These are phyloP conservation scores for Mirounga angustirostris DNA, from an alignment of 2,113 vertebrate genomes.

Conservation along the genomic window DNA sequence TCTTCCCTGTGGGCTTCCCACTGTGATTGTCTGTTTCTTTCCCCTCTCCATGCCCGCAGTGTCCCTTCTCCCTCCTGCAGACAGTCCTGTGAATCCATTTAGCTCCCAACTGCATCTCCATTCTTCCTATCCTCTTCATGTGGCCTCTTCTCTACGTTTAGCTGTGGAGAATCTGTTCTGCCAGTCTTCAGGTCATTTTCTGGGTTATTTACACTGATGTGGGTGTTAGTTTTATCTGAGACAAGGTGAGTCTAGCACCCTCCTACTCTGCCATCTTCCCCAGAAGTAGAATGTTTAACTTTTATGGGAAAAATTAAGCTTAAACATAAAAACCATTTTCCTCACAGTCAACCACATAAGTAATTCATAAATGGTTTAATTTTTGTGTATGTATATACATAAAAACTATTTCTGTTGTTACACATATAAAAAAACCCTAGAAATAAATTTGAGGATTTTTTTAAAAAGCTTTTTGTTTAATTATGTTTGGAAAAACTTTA, in stretches of 20 bases:
- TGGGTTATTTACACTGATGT: neutral
- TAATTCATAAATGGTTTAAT: constrained; percentile 40
- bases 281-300: neutral
- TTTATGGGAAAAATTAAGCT: constrained; percentile 57
- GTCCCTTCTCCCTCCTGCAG: neutral
- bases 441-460: neutral
- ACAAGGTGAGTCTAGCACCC: neutral
- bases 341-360: neutral
- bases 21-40: neutral
- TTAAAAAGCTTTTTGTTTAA: neutral
- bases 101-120: neutral
- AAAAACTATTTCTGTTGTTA: neutral
- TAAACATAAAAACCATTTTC: constrained; percentile 55
- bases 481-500: neutral
- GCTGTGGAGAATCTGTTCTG: neutral
- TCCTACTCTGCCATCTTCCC: neutral
- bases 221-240: neutral
- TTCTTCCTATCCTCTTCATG: neutral
- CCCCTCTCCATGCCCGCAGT: neutral
- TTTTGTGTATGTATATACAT: neutral
- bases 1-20: neutral
- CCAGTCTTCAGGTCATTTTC: neutral
- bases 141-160: neutral
- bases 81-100: neutral
- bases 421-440: neutral